A percentile compares a stretch with the other conserved stretches of the same genome.
Evolutionary conservation across 1,140 invertebrate genomes (phyloP).

Genomic region (Plectrocnemia conspersa): DNA sequence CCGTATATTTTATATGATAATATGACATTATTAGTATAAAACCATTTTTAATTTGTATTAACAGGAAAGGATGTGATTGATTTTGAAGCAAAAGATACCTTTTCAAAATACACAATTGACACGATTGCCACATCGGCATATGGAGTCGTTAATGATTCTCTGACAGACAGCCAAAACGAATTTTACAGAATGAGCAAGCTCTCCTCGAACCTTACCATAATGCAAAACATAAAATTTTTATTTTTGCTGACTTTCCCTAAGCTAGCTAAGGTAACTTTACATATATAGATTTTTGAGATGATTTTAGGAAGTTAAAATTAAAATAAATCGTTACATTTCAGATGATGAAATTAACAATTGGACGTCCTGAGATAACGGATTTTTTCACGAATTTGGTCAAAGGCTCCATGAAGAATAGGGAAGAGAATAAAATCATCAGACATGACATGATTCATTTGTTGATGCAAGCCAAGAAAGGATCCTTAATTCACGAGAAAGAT

Average conservation of each 20-base stretch:
- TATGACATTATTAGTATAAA: background rate
- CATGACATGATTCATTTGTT: slow-evolving; percentile 43
- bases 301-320: background rate
- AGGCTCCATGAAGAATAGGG: slow-evolving; percentile 15
- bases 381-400: slow-evolving; percentile 21
- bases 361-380: background rate
- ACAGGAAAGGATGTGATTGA: slow-evolving; percentile 10
- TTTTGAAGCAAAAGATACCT: slow-evolving; percentile 41
- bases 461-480: slow-evolving; percentile 38
- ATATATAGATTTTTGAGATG: background rate
- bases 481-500: slow-evolving; percentile 28
- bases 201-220: slow-evolving; percentile 33
- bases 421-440: slow-evolving; percentile 16
- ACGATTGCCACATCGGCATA: slow-evolving; percentile 46
- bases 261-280: too few relatives aligned
- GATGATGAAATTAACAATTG: slow-evolving; percentile 7
- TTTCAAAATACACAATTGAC: slow-evolving; percentile 44
- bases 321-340: background rate
- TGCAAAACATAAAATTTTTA: background rate
- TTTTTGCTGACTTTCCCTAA: background rate
- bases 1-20: background rate
- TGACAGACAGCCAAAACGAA: slow-evolving; percentile 36
- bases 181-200: slow-evolving; percentile 38
- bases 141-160: slow-evolving; percentile 38
- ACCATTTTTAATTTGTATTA: background rate